These are phyloP conservation scores for Polyommatus iphigenia DNA, from an alignment of 2,888 invertebrate species.

Conservation along the genomic window DNA sequence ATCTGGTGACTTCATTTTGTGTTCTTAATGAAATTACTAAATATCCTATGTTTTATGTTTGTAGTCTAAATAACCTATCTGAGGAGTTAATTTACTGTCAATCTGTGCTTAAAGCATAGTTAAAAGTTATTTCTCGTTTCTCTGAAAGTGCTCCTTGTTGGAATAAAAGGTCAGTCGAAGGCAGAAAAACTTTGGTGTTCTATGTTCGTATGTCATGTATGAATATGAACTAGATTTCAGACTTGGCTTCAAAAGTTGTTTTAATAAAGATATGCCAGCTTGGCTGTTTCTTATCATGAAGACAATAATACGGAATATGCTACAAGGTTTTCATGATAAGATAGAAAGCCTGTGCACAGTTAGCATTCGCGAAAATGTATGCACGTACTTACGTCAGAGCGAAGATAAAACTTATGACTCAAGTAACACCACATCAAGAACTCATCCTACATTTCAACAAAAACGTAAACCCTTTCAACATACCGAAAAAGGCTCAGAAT, in stretches of 20 bases:
- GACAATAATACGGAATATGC: conserved; percentile 10
- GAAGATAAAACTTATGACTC: conserved; percentile 50
- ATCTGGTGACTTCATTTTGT: not conserved
- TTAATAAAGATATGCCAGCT: not conserved
- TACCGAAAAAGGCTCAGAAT: conserved; percentile 45
- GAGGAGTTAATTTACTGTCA: not conserved
- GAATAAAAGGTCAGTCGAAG: not conserved
- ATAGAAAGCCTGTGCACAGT: conserved; percentile 45
- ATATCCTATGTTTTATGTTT: too few relatives aligned
- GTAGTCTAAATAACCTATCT: not conserved
- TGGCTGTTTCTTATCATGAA: not conserved
- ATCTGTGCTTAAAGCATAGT: not conserved
- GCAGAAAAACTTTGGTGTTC: not conserved
- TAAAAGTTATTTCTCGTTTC: not conserved
- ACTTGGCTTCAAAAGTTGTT: not conserved
- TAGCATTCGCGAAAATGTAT: conserved; percentile 43
- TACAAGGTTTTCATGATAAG: conserved; percentile 42
- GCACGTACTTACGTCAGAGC: conserved; percentile 48
- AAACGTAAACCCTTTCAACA: conserved; percentile 41
- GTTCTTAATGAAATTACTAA: not conserved
- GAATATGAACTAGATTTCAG: not conserved
- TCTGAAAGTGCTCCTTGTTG: not conserved
- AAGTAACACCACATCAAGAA: conserved; percentile 41
- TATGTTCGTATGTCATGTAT: not conserved
- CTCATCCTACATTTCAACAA: conserved; percentile 35